A percentile compares a stretch with the other conserved stretches of the same genome.
These are phyloP conservation scores for Helicolenus hilgendorfi DNA, from an alignment of 2,797 vertebrate genomes.

Conservation along the genomic window DNA sequence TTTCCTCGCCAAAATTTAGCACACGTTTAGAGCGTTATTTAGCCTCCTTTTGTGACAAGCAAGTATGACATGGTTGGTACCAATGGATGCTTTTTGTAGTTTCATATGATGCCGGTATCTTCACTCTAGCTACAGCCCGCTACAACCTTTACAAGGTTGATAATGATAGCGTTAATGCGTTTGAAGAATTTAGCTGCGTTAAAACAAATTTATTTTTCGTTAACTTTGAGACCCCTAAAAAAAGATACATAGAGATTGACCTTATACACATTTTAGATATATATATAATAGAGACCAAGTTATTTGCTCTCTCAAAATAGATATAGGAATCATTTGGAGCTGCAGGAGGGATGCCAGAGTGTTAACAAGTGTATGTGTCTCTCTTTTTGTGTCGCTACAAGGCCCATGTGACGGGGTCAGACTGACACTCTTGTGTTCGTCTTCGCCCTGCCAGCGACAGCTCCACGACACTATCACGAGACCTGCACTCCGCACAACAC, in stretches of 20 bases:
- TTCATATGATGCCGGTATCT: too few relatives aligned
- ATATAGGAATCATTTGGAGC: not conserved
- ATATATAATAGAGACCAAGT: not conserved
- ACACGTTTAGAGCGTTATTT: not conserved
- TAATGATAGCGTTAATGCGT: not conserved
- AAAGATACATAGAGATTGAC: not conserved
- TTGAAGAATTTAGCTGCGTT: not conserved
- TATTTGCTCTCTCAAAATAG: not conserved
- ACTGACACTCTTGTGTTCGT: conserved; percentile 40
- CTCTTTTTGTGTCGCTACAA: conserved; percentile 26
- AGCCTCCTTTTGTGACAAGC: too few relatives aligned
- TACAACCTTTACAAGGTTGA: not conserved
- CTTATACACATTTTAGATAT: not conserved
- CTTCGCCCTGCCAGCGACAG: conserved; percentile 14
- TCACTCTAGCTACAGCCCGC: too few relatives aligned
- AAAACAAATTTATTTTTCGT: not conserved
- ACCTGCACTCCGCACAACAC: conserved; percentile 8
- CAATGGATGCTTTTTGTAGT: too few relatives aligned
- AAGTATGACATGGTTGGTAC: too few relatives aligned
- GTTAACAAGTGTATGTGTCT: conserved; percentile 9
- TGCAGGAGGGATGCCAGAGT: conserved; percentile 17
- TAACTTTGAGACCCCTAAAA: not conserved
- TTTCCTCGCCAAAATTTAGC: not conserved
- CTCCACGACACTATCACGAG: conserved; percentile 30
- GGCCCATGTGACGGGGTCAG: conserved; percentile 23